Evolutionary conservation across 2,113 vertebrate species (phyloP).

Genomic region (Scolopax mira): DNA sequence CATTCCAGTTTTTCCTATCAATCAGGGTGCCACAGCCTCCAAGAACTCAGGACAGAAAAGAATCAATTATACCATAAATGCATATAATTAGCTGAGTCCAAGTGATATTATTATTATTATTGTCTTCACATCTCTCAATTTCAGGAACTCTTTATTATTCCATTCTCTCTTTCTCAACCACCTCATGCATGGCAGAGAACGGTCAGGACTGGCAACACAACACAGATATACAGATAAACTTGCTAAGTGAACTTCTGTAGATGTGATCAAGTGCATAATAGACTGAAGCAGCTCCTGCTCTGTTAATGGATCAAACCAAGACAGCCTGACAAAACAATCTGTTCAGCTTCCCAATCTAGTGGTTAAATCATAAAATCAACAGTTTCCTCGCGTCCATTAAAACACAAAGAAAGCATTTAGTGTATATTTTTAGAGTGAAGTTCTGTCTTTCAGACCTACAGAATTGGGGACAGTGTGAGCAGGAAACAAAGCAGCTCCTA

Average conservation of each 20-base stretch:
- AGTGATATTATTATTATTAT: neutral
- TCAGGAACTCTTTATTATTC: neutral
- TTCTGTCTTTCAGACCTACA: neutral
- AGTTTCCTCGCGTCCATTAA: neutral
- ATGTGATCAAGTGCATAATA: neutral
- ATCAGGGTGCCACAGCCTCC: conserved; percentile 37
- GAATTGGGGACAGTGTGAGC: neutral
- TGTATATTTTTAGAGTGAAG: neutral
- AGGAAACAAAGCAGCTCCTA: conserved; percentile 4
- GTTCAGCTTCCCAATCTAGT: neutral
- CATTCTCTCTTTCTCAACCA: neutral
- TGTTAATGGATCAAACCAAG: neutral
- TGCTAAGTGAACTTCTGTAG: neutral
- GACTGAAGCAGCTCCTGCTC: neutral
- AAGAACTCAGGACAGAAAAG: conserved; percentile 52
- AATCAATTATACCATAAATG: neutral
- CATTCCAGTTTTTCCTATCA: conserved; percentile 33
- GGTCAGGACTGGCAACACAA: neutral
- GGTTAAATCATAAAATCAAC: neutral
- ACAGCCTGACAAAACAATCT: neutral
- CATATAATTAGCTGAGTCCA: neutral
- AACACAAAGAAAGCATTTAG: neutral
- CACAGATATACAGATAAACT: neutral
- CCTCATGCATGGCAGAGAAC: neutral
- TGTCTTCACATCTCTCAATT: neutral